Evolutionary conservation across 1,140 invertebrate genomes (phyloP).

Genomic region (Drosophila persimilis): DNA sequence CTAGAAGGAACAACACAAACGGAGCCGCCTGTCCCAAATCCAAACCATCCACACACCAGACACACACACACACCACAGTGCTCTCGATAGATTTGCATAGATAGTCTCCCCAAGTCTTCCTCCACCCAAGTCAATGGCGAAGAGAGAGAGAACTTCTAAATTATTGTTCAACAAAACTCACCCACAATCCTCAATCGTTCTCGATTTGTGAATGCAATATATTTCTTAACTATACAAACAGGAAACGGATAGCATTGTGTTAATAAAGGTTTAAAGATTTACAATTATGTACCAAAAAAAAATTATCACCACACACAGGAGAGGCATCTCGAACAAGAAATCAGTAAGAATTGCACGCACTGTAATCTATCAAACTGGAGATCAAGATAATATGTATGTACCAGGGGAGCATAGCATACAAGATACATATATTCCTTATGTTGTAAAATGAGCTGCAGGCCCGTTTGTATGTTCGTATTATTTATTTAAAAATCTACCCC

Average conservation of each 20-base stretch:
- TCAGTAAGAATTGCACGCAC: no score
- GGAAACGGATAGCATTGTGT: constrained; percentile 9
- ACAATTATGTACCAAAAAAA: constrained; percentile 6
- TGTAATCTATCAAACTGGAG: no score
- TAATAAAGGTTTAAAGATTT: constrained; percentile 28
- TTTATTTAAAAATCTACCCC: constrained; percentile 25
- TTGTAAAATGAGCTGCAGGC: constrained; percentile 1
- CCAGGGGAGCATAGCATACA: neutral
- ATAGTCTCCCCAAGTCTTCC: constrained; percentile 2
- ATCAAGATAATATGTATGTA: no score
- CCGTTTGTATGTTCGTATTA: constrained; percentile 37
- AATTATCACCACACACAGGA: no score
- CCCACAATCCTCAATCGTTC: constrained; percentile 1
- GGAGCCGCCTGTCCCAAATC: constrained; percentile 32
- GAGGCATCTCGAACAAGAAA: no score
- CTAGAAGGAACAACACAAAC: constrained; percentile 33
- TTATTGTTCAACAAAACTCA: neutral
- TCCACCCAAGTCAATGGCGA: constrained; percentile 26
- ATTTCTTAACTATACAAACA: neutral
- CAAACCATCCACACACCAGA: constrained; percentile 34
- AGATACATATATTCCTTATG: constrained; percentile 9
- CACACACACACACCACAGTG: constrained; percentile 24
- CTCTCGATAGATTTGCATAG: constrained; percentile 30
- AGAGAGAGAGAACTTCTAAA: constrained; percentile 27
- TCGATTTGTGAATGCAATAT: constrained; percentile 3